A percentile compares a stretch with the other conserved stretches of the same genome.
phyloP scores from a whole-genome alignment of 2,797 vertebrate species.

The Anabas testudineus region DNA sequence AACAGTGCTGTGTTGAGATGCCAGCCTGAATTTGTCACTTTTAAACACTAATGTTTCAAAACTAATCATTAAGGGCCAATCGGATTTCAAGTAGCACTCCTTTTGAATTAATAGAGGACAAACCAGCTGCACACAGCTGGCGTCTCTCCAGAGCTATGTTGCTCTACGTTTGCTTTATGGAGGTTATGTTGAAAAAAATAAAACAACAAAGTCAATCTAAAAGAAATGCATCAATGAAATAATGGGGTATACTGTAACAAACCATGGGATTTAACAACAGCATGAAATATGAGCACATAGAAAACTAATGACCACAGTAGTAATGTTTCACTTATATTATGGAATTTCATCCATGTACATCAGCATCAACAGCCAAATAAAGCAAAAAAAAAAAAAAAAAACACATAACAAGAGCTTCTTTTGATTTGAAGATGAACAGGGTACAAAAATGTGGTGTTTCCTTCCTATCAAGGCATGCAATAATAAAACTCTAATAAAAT shows the following conservation, averaged over 20 bases:
- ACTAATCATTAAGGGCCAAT: conserved; percentile 38
- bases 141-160: conserved; percentile 23
- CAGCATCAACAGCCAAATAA: conserved; percentile 6
- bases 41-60: conserved; percentile 35
- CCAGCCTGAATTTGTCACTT: conserved; percentile 29
- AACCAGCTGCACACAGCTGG: conserved; percentile 39
- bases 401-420: conserved; percentile 7
- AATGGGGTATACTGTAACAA: conserved; percentile 17
- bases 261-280: conserved; percentile 37
- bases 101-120: conserved; percentile 33
- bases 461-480: conserved; percentile 21
- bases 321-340: conserved; percentile 29
- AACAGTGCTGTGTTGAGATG: conserved; percentile 10
- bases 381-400: conserved; percentile 29
- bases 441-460: not conserved
- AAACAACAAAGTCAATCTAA: conserved; percentile 38
- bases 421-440: conserved; percentile 19
- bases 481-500: conserved; percentile 38
- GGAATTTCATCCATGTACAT: conserved; percentile 40
- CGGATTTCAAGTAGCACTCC: conserved; percentile 43
- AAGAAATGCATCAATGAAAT: conserved; percentile 51
- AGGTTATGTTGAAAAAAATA: conserved; percentile 24
- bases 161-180: conserved; percentile 20
- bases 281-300: conserved; percentile 36
- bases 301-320: conserved; percentile 38